These are phyloP conservation scores for Cecidostiba fungosa DNA, from an alignment of 2,888 invertebrate species.

Conservation along the genomic window DNA sequence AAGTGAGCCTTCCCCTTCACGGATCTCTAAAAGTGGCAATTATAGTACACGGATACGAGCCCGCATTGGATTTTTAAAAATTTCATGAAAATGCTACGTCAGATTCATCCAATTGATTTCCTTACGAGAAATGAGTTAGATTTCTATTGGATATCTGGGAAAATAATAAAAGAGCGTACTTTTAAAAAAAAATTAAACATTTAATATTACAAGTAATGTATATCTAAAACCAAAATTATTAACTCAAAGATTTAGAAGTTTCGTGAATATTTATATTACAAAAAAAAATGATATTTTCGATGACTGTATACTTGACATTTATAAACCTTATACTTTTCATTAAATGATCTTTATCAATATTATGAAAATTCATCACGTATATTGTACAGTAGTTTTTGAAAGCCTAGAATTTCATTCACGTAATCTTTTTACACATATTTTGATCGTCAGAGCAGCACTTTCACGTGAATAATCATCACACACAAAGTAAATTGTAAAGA, in stretches of 20 bases:
- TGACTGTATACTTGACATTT: slow-evolving; percentile 47
- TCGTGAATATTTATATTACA: slow-evolving; percentile 41
- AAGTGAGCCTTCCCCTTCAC: neutral
- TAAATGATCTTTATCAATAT: slow-evolving; percentile 15
- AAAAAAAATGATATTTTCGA: slow-evolving; percentile 53
- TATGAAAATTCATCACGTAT: neutral
- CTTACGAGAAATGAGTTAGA: neutral
- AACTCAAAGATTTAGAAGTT: slow-evolving; percentile 22
- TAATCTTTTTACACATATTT: slow-evolving; percentile 35
- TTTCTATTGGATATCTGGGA: neutral
- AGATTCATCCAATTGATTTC: neutral
- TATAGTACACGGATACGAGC: neutral
- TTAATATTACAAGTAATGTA: neutral
- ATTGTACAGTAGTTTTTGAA: slow-evolving; percentile 23
- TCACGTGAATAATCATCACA: slow-evolving; percentile 23
- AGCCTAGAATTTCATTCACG: slow-evolving; percentile 6
- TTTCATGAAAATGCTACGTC: too few species aligned
- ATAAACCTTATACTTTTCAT: slow-evolving; percentile 25
- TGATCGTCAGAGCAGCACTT: slow-evolving; percentile 34
- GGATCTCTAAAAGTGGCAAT: neutral
- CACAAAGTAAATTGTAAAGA: slow-evolving; percentile 29
- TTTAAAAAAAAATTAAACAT: neutral
- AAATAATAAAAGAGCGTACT: neutral
- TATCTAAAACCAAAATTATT: neutral
- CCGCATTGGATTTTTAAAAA: neutral